Evolutionary conservation across 2,113 vertebrate genomes (phyloP).

Genomic region (Pseudorectes ferrugineus): DNA sequence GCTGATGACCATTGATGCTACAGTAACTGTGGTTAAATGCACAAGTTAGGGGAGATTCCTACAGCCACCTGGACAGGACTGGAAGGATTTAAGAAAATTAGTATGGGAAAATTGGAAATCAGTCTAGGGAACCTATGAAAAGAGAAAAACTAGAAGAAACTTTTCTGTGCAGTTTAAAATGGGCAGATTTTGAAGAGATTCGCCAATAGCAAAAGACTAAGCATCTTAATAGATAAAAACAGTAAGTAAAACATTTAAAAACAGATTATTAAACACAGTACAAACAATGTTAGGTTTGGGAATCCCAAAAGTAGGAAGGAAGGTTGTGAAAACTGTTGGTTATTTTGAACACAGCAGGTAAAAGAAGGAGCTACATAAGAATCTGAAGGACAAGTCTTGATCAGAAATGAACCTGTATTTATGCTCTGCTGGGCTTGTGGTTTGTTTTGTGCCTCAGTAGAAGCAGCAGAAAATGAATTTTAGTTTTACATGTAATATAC

Average conservation of each 20-base stretch:
- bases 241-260: not conserved
- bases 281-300: not conserved
- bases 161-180: not conserved
- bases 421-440: not conserved
- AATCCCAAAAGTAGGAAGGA: not conserved
- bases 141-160: not conserved
- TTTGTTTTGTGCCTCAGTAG: not conserved
- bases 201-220: not conserved
- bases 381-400: not conserved
- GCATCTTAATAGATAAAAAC: not conserved
- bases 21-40: not conserved
- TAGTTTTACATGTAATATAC: not conserved
- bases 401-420: not conserved
- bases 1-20: not conserved
- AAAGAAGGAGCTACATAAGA: not conserved
- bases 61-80: not conserved
- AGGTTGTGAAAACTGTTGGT: not conserved
- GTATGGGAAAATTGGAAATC: not conserved
- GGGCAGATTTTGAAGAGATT: not conserved
- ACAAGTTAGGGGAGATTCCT: not conserved
- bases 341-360: not conserved
- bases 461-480: not conserved
- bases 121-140: not conserved
- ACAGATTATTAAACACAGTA: not conserved
- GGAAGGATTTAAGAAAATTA: not conserved